Percentiles rank a stretch among this genome's conserved stretches.
Evolutionary conservation across 2,888 invertebrate genomes (phyloP).

Genomic region (Acleris laterana): DNA sequence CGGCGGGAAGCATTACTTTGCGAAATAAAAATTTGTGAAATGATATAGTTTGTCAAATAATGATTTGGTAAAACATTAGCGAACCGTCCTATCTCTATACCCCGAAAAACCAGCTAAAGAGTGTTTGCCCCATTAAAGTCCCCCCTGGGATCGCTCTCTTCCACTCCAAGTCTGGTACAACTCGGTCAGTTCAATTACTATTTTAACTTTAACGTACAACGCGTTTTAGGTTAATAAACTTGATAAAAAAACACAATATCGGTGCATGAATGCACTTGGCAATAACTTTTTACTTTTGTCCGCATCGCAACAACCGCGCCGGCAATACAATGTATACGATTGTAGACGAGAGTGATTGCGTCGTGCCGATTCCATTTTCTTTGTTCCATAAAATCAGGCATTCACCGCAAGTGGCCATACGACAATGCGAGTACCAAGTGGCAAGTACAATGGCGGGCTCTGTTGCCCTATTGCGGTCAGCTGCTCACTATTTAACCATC

Average conservation of each 20-base stretch:
- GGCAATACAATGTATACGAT: conserved; percentile 17
- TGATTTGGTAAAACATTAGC: no score
- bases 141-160: conserved; percentile 13
- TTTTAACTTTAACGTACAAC: conserved; percentile 2
- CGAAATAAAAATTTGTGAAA: no score
- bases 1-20: no score
- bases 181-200: conserved; percentile 5
- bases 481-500: neutral
- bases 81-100: no score
- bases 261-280: conserved; percentile 1
- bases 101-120: neutral
- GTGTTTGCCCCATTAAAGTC: neutral
- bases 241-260: neutral
- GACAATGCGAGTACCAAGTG: conserved; percentile 4
- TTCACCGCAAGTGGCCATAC: conserved; percentile 1
- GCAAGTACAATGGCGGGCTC: neutral
- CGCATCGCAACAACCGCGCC: conserved; percentile 23
- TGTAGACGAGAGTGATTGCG: conserved; percentile 15
- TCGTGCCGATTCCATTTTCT: conserved; percentile 27
- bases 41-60: no score
- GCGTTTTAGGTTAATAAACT: neutral
- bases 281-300: conserved; percentile 17
- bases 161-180: conserved; percentile 18
- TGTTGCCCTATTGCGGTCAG: conserved; percentile 15
- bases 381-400: conserved; percentile 10